phyloP scores from a whole-genome alignment of 2,888 invertebrate genomes.

The Cataglyphis rosenhaueri region DNA sequence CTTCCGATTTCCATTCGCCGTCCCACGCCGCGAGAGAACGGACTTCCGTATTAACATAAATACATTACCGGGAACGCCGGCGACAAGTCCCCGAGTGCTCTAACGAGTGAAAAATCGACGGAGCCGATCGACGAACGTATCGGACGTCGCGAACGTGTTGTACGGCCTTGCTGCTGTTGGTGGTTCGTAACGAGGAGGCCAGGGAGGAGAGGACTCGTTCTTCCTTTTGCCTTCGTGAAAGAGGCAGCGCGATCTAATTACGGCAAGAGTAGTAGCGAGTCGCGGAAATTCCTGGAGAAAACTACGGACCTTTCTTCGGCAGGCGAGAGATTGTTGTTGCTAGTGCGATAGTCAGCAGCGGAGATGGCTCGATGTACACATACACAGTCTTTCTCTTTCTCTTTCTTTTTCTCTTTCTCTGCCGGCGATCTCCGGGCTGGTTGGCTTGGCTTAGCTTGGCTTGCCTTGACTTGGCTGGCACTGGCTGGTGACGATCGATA shows the following conservation, averaged over 20 bases:
- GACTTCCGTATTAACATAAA: conserved; percentile 53
- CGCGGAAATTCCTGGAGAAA: conserved; percentile 46
- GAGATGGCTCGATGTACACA: conserved; percentile 30
- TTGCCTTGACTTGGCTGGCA: background rate
- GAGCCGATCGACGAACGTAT: conserved; percentile 27
- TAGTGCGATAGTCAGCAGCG: conserved; percentile 29
- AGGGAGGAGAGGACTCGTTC: conserved; percentile 9
- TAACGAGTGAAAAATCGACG: conserved; percentile 51
- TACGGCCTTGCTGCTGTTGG: conserved; percentile 3
- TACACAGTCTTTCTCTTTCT: background rate
- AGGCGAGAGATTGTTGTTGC: conserved; percentile 44
- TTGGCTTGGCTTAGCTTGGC: background rate
- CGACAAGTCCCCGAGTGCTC: conserved; percentile 35
- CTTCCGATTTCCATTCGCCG: conserved; percentile 51
- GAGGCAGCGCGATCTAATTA: conserved; percentile 52
- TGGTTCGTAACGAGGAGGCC: conserved; percentile 44
- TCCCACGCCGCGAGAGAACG: background rate
- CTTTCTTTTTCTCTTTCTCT: background rate
- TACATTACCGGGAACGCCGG: conserved; percentile 28
- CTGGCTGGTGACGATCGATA: conserved; percentile 57
- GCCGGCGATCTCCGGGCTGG: conserved; percentile 9
- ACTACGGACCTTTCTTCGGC: conserved; percentile 43
- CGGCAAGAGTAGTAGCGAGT: conserved; percentile 33
- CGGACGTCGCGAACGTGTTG: conserved; percentile 24
- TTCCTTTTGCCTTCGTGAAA: conserved; percentile 44